Evolutionary conservation across 2,797 vertebrate genomes (phyloP), one percentile per base, ranked within the genome.

Genomic region (Cebuella pygmaea): DNA sequence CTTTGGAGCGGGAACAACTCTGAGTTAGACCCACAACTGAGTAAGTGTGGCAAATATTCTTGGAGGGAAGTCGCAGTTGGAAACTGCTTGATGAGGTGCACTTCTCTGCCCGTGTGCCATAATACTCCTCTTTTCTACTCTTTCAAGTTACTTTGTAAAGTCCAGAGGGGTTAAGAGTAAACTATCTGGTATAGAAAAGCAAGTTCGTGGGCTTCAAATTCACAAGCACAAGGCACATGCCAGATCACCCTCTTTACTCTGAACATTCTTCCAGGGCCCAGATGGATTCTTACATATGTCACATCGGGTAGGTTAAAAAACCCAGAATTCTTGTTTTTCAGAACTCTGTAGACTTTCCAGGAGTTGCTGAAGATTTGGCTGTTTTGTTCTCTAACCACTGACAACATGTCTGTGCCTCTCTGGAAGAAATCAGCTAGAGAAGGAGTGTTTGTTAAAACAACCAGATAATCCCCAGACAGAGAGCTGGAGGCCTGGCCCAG

Each of bases 321-420:
- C 5, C 44, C 4, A 17, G 12, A 41, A 2, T 57, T 27, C 33
- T 8, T 80, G 4, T 64, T 95, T 85, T 55, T 15, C 14, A 78
- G 70, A 41, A n/a, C 17, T 50, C 48, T 26, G 52, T 6, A 2
- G 1, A 14, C 57, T 57, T 89, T 74, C n/a, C 55, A 19, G 57
- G 57, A 88, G 30, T n/a, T 89, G 26, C 57, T 67, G 5, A 92
- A 78, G 17, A 75, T 72, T 64, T 59, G 61, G 5, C 9, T 24
- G 2, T 15, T n/a, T 88, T 78, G 2, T 36, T 88, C n/a, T 20
- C 44, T 55, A 50, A 70, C 44, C 9, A 64, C 30, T 64, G 10
- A 74, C n/a, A 88, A 81, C 64, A n/a, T 1, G 5, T n/a, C 39
- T 85, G 46, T 70, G 22, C n/a, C 39, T 83, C 92, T 90, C 90